A percentile compares a stretch with the other conserved stretches of the same genome.
phyloP scores from a whole-genome alignment of 2,888 invertebrate species.

The Amblyjoppa proteus region DNA sequence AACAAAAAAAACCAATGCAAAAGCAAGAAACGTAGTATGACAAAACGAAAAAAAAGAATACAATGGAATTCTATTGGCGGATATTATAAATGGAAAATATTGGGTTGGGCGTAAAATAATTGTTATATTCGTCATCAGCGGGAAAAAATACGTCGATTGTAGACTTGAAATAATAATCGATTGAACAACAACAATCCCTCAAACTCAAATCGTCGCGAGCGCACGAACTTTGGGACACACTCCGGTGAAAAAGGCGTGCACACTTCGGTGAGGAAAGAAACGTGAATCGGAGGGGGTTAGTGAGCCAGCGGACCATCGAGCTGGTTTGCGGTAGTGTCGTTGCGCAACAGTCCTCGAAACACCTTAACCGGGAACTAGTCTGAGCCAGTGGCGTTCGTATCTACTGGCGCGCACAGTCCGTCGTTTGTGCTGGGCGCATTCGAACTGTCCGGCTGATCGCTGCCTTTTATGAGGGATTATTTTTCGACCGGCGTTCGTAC shows the following conservation, averaged over 20 bases:
- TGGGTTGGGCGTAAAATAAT: too few relatives aligned
- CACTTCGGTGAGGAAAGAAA: constrained; percentile 75
- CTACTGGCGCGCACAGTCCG: neutral
- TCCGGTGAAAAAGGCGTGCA: neutral
- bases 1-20: too few relatives aligned
- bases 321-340: constrained; percentile 67
- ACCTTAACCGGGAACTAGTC: constrained; percentile 82
- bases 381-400: constrained; percentile 55
- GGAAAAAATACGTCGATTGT: too few relatives aligned
- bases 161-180: too few relatives aligned
- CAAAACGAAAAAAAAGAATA: too few relatives aligned
- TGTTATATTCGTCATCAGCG: too few relatives aligned
- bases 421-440: constrained; percentile 15
- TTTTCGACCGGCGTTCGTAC: neutral
- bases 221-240: neutral
- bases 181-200: neutral
- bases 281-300: constrained; percentile 71
- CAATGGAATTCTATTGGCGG: too few relatives aligned
- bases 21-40: too few relatives aligned
- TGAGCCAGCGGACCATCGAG: constrained; percentile 22
- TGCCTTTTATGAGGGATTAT: constrained; percentile 56
- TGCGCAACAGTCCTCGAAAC: constrained; percentile 80
- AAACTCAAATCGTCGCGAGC: neutral
- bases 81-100: too few relatives aligned
- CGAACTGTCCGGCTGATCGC: constrained; percentile 16